Base-by-base conservation (phyloP, 2,888 invertebrate genomes). In the Dromius quadrimaculatus region DNA sequence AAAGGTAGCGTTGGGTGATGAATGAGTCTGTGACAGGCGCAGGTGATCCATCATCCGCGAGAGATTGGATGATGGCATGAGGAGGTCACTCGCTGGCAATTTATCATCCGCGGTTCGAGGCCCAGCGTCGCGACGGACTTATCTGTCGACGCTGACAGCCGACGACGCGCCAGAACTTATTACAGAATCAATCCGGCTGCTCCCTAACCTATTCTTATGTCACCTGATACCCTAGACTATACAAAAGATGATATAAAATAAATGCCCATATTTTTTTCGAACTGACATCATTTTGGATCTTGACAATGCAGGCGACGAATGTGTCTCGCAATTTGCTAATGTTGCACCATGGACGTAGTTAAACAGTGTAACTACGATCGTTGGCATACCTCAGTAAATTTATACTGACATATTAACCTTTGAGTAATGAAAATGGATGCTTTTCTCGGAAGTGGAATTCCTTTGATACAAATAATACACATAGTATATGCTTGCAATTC, bases 11-110 rank as follows among this genome's bases (percentile, higher is more conserved):
- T 75, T 69, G 73, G 74, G 70, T 83, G 83, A 83, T 83, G 79
- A 81, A 83, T 82, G 82, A 78, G 77, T 75, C 74, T 75, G 75
- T 80, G 83, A 83, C 83, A 81, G 79, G 78, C 74, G 76, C 79
- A 78, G 81, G 81, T 79, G 80, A 83, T 83, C 82, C 80, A 83
- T 83, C 83, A 83, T 82, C 77, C 76, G 78, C 79, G 80, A 82
- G 72, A 71, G 82, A 82, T 82, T 82, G 82, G 79, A 81, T 71
- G 82, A 82, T 81, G 79, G 78, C 78, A 76, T 75, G 78, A 77
- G 78, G 78, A 80, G 81, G 81, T 81, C 81, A 80, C 78, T 78
- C 76, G 75, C 75, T 74, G 76, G 76, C 76, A 78, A 79, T 79
- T 80, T 79, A 79, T 79, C 81, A 80, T 79, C 77, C 76, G 74